A percentile compares a stretch with the other conserved stretches of the same genome.
phyloP scores from a whole-genome alignment of 2,888 invertebrate species.

The Geophilus truncorum region DNA sequence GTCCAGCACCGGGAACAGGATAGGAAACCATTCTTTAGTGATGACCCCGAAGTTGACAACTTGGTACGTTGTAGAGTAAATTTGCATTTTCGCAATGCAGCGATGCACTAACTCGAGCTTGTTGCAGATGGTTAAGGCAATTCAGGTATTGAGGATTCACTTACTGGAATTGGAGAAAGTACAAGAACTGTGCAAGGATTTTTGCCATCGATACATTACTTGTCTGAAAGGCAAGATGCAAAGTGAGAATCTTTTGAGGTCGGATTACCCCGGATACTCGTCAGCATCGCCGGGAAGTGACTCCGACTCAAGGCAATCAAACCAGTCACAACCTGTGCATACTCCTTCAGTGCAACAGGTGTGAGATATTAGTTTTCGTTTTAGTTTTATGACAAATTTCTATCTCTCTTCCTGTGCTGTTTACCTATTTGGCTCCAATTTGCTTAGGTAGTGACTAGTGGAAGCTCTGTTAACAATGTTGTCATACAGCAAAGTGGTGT shows the following conservation, averaged over 20 bases:
- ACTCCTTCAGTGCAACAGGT: slow-evolving; percentile 34
- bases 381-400: not conserved
- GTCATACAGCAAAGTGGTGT: slow-evolving; percentile 43
- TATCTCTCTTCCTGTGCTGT: slow-evolving; percentile 31
- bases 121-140: slow-evolving; percentile 73
- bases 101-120: not conserved
- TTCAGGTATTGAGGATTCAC: slow-evolving; percentile 87
- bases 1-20: slow-evolving; percentile 84
- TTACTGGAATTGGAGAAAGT: slow-evolving; percentile 88
- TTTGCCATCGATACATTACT: slow-evolving; percentile 84
- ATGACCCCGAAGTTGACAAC: slow-evolving; percentile 91
- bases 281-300: slow-evolving; percentile 37
- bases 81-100: not conserved
- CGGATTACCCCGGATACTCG: slow-evolving; percentile 58
- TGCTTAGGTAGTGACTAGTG: slow-evolving; percentile 39
- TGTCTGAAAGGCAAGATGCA: slow-evolving; percentile 85
- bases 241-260: slow-evolving; percentile 74
- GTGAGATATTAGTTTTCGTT: not conserved
- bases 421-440: slow-evolving; percentile 29
- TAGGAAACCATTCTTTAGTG: slow-evolving; percentile 75
- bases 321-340: slow-evolving; percentile 33
- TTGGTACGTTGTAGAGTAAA: slow-evolving; percentile 59
- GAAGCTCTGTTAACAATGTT: slow-evolving; percentile 41
- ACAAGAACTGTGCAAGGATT: slow-evolving; percentile 89
- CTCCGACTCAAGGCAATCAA: slow-evolving; percentile 37